These are phyloP conservation scores for Cairina moschata DNA, from an alignment of 2,113 vertebrate genomes.

Conservation along the genomic window DNA sequence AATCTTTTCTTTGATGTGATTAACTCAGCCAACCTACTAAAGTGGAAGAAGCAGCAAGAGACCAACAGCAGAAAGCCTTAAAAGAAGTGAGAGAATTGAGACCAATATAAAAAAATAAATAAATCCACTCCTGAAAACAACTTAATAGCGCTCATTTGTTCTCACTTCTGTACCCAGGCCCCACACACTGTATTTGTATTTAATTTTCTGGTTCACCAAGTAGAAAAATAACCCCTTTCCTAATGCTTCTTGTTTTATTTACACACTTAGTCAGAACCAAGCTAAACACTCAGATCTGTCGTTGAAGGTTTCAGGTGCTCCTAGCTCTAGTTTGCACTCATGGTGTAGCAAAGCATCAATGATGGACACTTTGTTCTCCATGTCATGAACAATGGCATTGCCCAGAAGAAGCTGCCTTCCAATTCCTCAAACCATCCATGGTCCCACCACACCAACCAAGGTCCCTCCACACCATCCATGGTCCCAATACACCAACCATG, in stretches of 20 bases:
- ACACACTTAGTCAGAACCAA: not conserved
- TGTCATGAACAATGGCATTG: not conserved
- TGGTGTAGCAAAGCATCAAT: not conserved
- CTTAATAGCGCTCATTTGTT: not conserved
- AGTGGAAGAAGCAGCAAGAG: not conserved
- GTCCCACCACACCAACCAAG: not conserved
- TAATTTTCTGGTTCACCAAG: constrained; percentile 28
- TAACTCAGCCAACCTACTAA: not conserved
- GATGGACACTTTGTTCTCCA: not conserved
- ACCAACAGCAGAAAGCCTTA: not conserved
- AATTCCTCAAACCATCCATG: not conserved
- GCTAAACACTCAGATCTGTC: not conserved
- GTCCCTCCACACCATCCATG: not conserved
- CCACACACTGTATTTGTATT: not conserved
- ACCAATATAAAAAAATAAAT: not conserved
- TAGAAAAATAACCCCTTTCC: constrained; percentile 29
- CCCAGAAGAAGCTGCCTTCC: not conserved
- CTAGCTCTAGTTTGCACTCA: not conserved
- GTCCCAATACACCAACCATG: too few species aligned
- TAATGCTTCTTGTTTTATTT: not conserved
- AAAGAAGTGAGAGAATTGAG: not conserved
- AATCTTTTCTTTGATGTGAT: not conserved
- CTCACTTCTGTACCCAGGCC: not conserved
- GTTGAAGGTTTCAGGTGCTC: not conserved
- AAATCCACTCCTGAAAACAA: not conserved